These are phyloP conservation scores for Lagothrix lagotricha DNA, from an alignment of 2,797 vertebrate genomes.

Conservation along the genomic window DNA sequence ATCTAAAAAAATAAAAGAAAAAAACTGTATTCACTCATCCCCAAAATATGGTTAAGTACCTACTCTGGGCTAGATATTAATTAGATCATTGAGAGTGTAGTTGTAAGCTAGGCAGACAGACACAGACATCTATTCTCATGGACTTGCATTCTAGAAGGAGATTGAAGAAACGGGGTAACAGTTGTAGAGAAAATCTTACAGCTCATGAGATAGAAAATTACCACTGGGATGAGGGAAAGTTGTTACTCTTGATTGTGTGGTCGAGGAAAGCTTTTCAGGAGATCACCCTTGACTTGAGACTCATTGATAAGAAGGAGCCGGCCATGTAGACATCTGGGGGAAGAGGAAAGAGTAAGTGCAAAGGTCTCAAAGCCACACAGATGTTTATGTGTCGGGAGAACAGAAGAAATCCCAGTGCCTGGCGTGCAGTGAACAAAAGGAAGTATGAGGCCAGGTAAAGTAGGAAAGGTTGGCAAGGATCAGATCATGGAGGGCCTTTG, in stretches of 20 bases:
- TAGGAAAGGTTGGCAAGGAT: background rate
- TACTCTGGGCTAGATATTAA: background rate
- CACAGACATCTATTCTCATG: too few species aligned
- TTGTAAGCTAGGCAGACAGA: background rate
- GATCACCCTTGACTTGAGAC: background rate
- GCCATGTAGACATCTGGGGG: background rate
- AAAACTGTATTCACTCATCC: background rate
- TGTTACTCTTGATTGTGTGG: background rate
- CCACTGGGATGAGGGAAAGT: background rate
- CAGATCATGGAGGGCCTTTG: background rate
- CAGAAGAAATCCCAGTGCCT: background rate
- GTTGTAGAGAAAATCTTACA: background rate
- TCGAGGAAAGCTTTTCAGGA: background rate
- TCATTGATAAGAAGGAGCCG: background rate
- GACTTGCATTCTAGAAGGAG: background rate
- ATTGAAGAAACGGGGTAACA: background rate
- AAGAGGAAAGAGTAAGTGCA: background rate
- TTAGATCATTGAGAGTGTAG: background rate
- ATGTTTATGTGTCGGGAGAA: background rate
- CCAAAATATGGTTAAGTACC: background rate
- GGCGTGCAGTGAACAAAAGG: background rate
- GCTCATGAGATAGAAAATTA: background rate
- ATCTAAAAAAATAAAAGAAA: background rate
- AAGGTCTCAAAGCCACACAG: background rate
- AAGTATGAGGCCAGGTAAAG: background rate